These are phyloP conservation scores for Sterrhoptilus dennistouni DNA, from an alignment of 2,113 vertebrate genomes.

Conservation along the genomic window DNA sequence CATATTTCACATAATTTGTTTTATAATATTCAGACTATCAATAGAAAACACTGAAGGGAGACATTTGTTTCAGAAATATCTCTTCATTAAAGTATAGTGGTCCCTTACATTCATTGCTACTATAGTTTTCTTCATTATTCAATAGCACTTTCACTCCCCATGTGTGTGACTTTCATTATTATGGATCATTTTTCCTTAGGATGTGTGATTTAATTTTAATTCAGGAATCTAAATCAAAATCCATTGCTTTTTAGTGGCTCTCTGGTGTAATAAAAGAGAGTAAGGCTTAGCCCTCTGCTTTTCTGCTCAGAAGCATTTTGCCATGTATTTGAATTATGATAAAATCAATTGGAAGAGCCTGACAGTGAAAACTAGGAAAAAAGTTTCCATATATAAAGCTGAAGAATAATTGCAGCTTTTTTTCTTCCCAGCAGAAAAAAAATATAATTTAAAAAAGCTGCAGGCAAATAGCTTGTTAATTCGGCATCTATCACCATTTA, in stretches of 20 bases:
- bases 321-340: slow-evolving; percentile 60
- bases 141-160: slow-evolving; percentile 58
- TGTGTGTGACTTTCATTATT: slow-evolving; percentile 72
- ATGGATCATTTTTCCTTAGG: slow-evolving; percentile 73
- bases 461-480: slow-evolving; percentile 7
- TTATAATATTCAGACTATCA: slow-evolving; percentile 56
- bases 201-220: slow-evolving; percentile 80
- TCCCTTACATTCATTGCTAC: slow-evolving; percentile 21
- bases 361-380: not conserved
- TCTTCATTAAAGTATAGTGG: slow-evolving; percentile 64
- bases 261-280: slow-evolving; percentile 66
- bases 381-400: not conserved
- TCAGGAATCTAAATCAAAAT: slow-evolving; percentile 75
- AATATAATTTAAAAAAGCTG: not conserved
- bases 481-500: slow-evolving; percentile 2
- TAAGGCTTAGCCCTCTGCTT: slow-evolving; percentile 55
- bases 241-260: slow-evolving; percentile 67
- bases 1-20: slow-evolving; percentile 52
- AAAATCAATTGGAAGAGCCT: slow-evolving; percentile 62
- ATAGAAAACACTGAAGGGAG: slow-evolving; percentile 37
- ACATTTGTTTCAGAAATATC: slow-evolving; percentile 57
- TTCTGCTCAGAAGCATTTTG: slow-evolving; percentile 53
- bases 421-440: not conserved
- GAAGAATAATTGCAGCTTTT: not conserved
- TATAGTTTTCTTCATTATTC: slow-evolving; percentile 70